phyloP scores from a whole-genome alignment of 2,113 vertebrate species.

The Saguinus imperator region DNA sequence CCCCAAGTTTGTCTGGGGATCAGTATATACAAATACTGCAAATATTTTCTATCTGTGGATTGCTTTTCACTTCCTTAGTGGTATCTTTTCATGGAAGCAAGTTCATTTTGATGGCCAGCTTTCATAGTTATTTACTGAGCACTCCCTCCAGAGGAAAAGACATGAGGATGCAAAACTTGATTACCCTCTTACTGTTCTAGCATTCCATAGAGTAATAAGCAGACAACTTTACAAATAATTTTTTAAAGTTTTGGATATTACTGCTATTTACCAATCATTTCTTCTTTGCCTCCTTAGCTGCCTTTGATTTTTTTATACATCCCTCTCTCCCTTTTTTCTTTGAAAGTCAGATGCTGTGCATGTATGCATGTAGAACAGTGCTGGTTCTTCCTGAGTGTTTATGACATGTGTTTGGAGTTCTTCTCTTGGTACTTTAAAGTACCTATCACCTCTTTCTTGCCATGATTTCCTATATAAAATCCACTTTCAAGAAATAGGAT shows the following conservation, averaged over 20 bases:
- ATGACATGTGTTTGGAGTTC: not conserved
- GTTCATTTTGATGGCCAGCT: not conserved
- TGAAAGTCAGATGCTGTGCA: not conserved
- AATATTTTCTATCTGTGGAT: not conserved
- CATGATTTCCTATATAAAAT: not conserved
- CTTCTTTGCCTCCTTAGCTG: not conserved
- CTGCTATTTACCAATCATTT: not conserved
- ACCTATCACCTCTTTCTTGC: not conserved
- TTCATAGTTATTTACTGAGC: not conserved
- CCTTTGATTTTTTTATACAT: not conserved
- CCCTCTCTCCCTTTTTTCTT: not conserved
- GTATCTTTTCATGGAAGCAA: not conserved
- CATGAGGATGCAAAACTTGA: not conserved
- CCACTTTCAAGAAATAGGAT: not conserved
- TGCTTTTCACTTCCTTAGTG: not conserved
- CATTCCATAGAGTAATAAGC: not conserved
- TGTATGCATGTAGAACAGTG: not conserved
- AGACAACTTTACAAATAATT: not conserved
- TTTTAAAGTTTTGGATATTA: not conserved
- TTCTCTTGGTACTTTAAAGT: not conserved
- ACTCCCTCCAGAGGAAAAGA: not conserved
- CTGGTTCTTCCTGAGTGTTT: not conserved
- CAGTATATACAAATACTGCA: not conserved
- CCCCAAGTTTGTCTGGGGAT: not conserved
- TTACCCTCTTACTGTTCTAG: not conserved